Conservation (phyloP, 2,797 vertebrate species). For the Rhinichthys osculus region DNA sequence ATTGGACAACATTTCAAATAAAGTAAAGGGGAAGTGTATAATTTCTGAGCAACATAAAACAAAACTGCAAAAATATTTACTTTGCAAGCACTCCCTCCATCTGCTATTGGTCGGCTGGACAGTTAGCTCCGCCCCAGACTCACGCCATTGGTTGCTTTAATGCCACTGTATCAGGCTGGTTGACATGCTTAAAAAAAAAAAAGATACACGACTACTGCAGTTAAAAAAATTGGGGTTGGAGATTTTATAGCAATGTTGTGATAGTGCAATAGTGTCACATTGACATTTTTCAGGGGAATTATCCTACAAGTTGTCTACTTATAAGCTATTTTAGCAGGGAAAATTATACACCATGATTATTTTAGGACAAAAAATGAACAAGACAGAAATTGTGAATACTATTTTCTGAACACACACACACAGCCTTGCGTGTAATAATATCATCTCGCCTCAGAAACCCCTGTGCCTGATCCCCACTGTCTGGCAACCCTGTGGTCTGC, state of each 20-base stretch:
- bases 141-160: background rate
- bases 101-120: background rate
- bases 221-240: background rate
- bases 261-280: background rate
- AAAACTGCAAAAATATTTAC: background rate
- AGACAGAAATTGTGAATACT: background rate
- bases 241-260: background rate
- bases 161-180: background rate
- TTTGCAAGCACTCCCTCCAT: background rate
- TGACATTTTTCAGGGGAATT: background rate
- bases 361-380: background rate
- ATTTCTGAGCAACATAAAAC: background rate
- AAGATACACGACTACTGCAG: background rate
- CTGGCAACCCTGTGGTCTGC: slow-evolving; percentile 8
- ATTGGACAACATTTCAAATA: background rate
- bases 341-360: background rate
- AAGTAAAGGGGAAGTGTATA: background rate
- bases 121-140: background rate
- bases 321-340: background rate
- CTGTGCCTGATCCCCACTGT: slow-evolving; percentile 2
- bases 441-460: background rate
- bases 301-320: background rate
- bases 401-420: background rate
- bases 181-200: background rate
- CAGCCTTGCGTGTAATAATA: background rate